Percentiles rank a stretch among this genome's conserved stretches.
These are phyloP conservation scores for Amblyteles armatorius DNA, from an alignment of 2,888 invertebrate genomes.

Conservation along the genomic window DNA sequence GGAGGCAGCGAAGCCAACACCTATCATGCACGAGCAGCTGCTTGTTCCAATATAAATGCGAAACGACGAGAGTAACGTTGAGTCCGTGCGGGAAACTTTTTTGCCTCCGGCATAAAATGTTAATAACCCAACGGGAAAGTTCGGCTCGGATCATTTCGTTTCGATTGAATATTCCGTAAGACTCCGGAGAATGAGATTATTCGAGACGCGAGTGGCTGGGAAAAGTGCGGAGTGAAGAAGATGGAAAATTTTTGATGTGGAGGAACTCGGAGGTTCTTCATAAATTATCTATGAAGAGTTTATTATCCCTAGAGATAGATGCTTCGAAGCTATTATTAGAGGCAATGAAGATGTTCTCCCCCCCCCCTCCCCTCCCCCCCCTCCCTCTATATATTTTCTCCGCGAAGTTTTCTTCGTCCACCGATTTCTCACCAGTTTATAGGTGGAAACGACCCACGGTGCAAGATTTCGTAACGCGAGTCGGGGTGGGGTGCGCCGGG, in stretches of 20 bases:
- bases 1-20: conserved; percentile 28
- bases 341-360: conserved; percentile 10
- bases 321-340: conserved; percentile 29
- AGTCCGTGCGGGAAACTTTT: conserved; percentile 40
- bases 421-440: conserved; percentile 1
- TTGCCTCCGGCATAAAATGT: conserved; percentile 41
- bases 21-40: conserved; percentile 34
- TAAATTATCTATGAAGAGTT: conserved; percentile 46
- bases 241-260: background rate
- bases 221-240: conserved; percentile 12
- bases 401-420: conserved; percentile 5
- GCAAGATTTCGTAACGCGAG: background rate
- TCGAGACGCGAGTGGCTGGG: background rate
- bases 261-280: background rate
- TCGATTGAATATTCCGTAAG: conserved; percentile 44
- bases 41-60: conserved; percentile 60
- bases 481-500: background rate
- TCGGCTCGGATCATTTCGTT: conserved; percentile 43
- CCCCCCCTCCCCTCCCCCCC: background rate
- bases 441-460: background rate
- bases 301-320: conserved; percentile 28
- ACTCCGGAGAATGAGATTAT: background rate
- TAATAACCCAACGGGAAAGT: conserved; percentile 50
- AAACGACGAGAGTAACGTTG: conserved; percentile 40
- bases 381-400: background rate